Evolutionary conservation across 2,113 vertebrate genomes (phyloP).

Genomic region (Gobio gobio): DNA sequence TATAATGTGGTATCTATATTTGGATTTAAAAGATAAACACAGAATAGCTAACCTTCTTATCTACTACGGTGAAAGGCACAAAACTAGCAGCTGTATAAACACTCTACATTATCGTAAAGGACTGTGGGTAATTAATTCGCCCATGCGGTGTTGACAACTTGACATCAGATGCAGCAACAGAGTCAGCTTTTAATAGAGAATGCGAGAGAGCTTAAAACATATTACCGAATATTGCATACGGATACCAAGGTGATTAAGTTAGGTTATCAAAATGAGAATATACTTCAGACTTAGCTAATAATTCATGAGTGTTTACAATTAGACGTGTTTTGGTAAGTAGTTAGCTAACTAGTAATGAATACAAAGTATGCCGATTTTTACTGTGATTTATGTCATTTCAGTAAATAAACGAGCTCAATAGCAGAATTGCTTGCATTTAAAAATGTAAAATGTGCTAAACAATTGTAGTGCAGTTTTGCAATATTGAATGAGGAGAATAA

Average conservation of each 20-base stretch:
- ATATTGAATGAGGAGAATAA: neutral
- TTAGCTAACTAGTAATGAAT: neutral
- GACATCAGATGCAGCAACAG: neutral
- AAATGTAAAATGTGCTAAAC: neutral
- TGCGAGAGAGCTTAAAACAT: neutral
- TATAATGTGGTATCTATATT: neutral
- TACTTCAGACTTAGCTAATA: neutral
- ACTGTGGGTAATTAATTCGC: constrained; percentile 1
- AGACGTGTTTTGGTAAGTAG: neutral
- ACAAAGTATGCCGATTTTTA: neutral
- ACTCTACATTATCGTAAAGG: neutral
- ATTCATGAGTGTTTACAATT: neutral
- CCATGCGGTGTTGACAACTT: neutral
- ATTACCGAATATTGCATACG: neutral
- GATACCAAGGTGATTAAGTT: neutral
- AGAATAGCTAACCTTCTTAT: neutral
- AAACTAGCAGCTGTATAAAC: neutral
- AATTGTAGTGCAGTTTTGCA: neutral
- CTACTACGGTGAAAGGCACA: neutral
- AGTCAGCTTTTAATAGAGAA: neutral
- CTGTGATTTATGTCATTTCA: neutral
- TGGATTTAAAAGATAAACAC: neutral
- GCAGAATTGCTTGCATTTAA: neutral
- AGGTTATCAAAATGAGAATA: neutral
- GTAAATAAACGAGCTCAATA: no score